phyloP scores from a whole-genome alignment of 2,113 vertebrate species.

The Montifringilla adamsi region DNA sequence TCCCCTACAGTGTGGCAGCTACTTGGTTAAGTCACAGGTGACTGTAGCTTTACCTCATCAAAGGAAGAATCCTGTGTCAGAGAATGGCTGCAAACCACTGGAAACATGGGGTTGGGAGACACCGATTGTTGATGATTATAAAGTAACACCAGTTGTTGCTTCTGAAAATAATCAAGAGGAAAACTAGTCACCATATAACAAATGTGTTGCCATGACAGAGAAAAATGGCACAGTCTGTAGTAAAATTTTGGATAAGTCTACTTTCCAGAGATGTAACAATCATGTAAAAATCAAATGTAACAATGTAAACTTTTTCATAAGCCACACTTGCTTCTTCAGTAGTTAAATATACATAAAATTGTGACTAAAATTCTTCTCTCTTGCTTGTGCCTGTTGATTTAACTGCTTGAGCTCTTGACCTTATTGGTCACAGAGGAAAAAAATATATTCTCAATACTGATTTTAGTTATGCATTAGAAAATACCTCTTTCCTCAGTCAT shows the following conservation, averaged over 20 bases:
- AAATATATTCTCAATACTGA: neutral
- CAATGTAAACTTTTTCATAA: neutral
- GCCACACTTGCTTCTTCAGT: neutral
- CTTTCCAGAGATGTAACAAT: neutral
- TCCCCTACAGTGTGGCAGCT: neutral
- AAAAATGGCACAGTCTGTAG: accelerated
- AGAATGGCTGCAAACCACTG: neutral
- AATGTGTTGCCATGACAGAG: neutral
- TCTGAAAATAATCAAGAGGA: neutral
- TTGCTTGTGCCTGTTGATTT: neutral
- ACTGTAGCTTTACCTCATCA: neutral
- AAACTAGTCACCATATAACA: neutral
- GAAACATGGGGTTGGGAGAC: neutral
- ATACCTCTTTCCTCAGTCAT: neutral
- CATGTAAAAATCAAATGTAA: no score
- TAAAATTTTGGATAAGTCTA: neutral
- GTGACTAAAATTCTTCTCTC: neutral
- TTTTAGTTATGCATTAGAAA: neutral
- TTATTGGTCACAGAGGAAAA: neutral
- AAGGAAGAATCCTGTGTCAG: neutral
- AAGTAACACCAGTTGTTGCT: neutral
- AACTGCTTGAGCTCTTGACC: neutral
- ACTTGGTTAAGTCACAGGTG: neutral
- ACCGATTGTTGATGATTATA: neutral
- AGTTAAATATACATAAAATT: neutral